Base-by-base conservation (phyloP, 2,797 vertebrate genomes). In the Sarcophilus harrisii region DNA sequence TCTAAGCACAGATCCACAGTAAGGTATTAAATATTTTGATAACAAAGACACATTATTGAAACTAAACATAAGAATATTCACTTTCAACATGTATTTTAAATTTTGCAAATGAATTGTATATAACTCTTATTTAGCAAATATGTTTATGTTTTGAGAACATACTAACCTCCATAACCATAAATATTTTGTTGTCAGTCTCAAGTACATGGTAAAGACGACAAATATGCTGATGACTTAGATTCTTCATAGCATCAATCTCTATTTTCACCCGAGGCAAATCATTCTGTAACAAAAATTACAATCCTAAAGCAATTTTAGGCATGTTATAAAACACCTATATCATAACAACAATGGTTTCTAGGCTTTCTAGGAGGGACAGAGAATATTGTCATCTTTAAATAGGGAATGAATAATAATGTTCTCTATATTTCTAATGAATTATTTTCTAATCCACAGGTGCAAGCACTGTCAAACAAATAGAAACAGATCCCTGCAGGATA, bases 241-340 rank as follows among this genome's bases (percentile, higher is more conserved):
- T 99, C 98, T 99, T 99, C 99, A 99, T 99, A 57, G 99, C 99
- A 60, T 99, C 99, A 0, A 99, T 99, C 98, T 99, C 99, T 10
- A 98, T 98, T 98, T 99, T 99, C 93, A 99, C 98, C 60, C 99
- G 99, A 16, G 99, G 99, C 95, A 99, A 98, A 95, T 99, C 99
- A 93, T 99, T 99, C 99, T 99, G 96, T 93, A 54, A 97, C 57
- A 98, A 97, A 93, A 95, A 93, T 93, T 91, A 90, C 11, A 94
- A 93, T 52, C 18, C n/a, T 94, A 94, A 59, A 57, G 90, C 57
- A 81, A 62, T 91, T 14, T 58, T 24, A 93, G 91, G 32, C 89
- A 95, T 60, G 57, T 49, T 59, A 57, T 27, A 38, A 12, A 92
- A 57, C 27, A 49, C 45, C 73, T 49, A 21, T 12, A 49, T 27